These are phyloP conservation scores for Helarctos malayanus DNA, from an alignment of 2,797 vertebrate species.

Conservation along the genomic window DNA sequence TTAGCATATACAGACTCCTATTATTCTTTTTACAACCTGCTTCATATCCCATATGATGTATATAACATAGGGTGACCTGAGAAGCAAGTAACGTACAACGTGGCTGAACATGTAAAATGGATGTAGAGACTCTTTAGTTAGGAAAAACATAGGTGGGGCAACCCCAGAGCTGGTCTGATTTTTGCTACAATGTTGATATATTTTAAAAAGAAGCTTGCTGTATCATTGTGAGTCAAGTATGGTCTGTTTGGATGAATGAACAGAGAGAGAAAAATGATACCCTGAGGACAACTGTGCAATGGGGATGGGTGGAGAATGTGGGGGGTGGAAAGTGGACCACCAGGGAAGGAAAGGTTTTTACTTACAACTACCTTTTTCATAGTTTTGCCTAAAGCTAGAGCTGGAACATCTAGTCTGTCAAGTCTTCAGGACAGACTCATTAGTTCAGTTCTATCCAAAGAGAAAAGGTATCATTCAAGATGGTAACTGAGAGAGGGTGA, in stretches of 20 bases:
- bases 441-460: constrained; percentile 48
- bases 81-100: not conserved
- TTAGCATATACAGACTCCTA: not conserved
- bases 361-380: constrained; percentile 22
- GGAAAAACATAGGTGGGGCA: not conserved
- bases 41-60: not conserved
- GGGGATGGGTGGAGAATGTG: too few relatives aligned
- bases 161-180: not conserved
- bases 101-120: not conserved
- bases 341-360: not conserved
- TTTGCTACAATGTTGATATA: constrained; percentile 14
- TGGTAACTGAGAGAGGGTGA: not conserved
- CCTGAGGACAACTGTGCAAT: not conserved
- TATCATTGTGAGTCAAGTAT: not conserved
- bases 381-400: not conserved
- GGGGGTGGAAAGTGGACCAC: not conserved
- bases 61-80: not conserved
- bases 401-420: not conserved
- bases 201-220: not conserved
- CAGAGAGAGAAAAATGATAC: not conserved
- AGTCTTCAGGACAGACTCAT: not conserved
- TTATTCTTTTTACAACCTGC: constrained; percentile 11
- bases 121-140: not conserved
- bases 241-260: not conserved
- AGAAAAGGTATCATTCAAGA: not conserved